Base-by-base conservation (phyloP, 2,888 invertebrate species). In the Philopedon plagiatum region DNA sequence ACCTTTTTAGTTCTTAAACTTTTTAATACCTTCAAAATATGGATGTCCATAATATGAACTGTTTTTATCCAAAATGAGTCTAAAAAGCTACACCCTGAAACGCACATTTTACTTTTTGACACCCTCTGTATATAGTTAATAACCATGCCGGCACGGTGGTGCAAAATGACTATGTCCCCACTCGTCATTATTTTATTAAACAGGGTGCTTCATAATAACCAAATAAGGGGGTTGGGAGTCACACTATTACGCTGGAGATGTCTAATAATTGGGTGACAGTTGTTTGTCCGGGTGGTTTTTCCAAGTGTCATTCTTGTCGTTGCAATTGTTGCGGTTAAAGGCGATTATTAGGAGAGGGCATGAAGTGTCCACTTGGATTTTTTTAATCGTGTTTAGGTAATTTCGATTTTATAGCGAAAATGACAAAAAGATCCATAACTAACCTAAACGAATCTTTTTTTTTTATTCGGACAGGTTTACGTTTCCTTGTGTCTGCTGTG, bases 171-270 rank as follows among this genome's bases (percentile, higher is more conserved):
- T 54, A 54, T n/a, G 29, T 54, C 41, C 51, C 21, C 29, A 54
- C 29, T 29, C 29, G 29, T 54, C 29, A 54, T 54, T 54, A 54
- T 29, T 29, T 29, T 54, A 54, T 54, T 54, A 29, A 54, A 54
- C 29, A 13, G 29, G 51, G 51, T 54, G 29, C 51, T 54, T 54
- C n/a, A 54, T 32, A 32, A 15, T 49, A 23, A 13, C 49, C 26
- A 49, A 49, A 49, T 54, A 5, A 29, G 51, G 29, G 51, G 51
- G 51, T 54, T 54, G 51, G 8, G 29, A 54, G 51, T 54, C 51
- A 54, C 51, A 54, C 51, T 29, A 29, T 54, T 29, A 15, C 15
- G 29, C 26, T 15, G 18, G 51, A 54, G 51, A 54, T 54, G 51
- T 54, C 49, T 13, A 54, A 54, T 54, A 54, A 29, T 54, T 18